These are phyloP conservation scores for Eurois occulta DNA, from an alignment of 2,888 invertebrate genomes.

Conservation along the genomic window DNA sequence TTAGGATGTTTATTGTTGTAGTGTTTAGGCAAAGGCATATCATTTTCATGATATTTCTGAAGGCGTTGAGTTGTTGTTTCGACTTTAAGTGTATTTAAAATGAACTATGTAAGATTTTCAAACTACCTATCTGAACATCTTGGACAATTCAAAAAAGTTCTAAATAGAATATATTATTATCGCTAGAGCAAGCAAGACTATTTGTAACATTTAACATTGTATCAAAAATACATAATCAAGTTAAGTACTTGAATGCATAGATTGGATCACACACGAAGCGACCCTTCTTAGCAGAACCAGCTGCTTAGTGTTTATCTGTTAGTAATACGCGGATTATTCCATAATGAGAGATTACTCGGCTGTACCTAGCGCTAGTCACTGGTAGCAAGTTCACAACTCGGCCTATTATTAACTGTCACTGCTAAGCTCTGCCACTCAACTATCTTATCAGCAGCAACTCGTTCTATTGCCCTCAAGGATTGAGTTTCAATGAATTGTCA, in stretches of 20 bases:
- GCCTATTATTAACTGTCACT: slow-evolving; percentile 51
- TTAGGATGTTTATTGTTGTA: slow-evolving; percentile 15
- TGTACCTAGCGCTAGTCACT: slow-evolving; percentile 13
- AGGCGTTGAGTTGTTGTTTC: no score
- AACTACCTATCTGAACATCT: not conserved
- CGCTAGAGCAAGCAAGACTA: not conserved
- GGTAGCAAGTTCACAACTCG: slow-evolving; percentile 42
- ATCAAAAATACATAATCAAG: not conserved
- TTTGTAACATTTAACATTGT: not conserved
- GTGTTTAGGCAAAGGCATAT: not conserved
- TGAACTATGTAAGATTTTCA: no score
- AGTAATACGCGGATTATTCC: slow-evolving; percentile 42
- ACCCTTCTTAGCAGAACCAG: slow-evolving; percentile 8
- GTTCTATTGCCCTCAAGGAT: slow-evolving; percentile 53
- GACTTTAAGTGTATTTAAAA: not conserved
- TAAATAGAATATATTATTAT: not conserved
- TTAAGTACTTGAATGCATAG: not conserved
- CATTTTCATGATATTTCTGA: not conserved
- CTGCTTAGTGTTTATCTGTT: slow-evolving; percentile 24
- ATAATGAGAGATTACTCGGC: slow-evolving; percentile 8
- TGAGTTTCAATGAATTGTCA: slow-evolving; percentile 37
- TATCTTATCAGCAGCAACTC: slow-evolving; percentile 54
- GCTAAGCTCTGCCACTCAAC: slow-evolving; percentile 50
- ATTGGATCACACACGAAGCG: slow-evolving; percentile 39
- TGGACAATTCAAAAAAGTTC: not conserved